Evolutionary conservation across 2,888 invertebrate genomes (phyloP).

Genomic region (Mesorhabditis sp.): DNA sequence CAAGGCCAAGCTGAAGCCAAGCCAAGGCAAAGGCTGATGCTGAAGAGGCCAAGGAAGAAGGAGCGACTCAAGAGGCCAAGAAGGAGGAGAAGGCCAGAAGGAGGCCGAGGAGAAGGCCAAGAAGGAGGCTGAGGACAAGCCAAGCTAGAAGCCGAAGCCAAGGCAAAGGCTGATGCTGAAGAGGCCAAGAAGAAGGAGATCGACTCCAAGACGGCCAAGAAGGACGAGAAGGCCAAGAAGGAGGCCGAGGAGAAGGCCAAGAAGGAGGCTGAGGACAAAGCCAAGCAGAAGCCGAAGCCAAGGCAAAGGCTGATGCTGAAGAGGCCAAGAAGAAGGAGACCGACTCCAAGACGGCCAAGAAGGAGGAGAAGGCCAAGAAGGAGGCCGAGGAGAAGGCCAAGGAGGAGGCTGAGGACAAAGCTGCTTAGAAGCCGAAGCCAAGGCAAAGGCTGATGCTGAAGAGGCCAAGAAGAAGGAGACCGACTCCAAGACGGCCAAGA

Average conservation of each 20-base stretch:
- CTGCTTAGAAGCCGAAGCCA: not conserved
- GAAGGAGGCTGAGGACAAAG: conserved; percentile 12
- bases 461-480: not conserved
- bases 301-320: not conserved
- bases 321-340: conserved; percentile 1
- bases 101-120: not conserved
- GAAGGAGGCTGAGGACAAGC: not conserved
- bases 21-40: not conserved
- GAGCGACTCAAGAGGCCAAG: not conserved
- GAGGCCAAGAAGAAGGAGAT: not conserved
- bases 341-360: not conserved
- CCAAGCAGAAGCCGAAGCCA: not conserved
- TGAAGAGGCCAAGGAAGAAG: not conserved
- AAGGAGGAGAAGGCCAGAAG: not conserved
- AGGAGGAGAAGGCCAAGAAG: conserved; percentile 2
- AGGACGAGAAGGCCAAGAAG: conserved; percentile 7
- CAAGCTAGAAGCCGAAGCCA: not conserved
- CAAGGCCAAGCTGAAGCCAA: too few relatives aligned
- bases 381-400: conserved; percentile 8
- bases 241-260: conserved; percentile 11
- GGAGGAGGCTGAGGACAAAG: conserved; percentile 11
- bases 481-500: conserved; percentile 13
- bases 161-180: not conserved
- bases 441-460: not conserved
- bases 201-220: conserved; percentile 13